A percentile compares a stretch with the other conserved stretches of the same genome.
phyloP scores from a whole-genome alignment of 2,888 invertebrate species.

The Protonemura montana region DNA sequence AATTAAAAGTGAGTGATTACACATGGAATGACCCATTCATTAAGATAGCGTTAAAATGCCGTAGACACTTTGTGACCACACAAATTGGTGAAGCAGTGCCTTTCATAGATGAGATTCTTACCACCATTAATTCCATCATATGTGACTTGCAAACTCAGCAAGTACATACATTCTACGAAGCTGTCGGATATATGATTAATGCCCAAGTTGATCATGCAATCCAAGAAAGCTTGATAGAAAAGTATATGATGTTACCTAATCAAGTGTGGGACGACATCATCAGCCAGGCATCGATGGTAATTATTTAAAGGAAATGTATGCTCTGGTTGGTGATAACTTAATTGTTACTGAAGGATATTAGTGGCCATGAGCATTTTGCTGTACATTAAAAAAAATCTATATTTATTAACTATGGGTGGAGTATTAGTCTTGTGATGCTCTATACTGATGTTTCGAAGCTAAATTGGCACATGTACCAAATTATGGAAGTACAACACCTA shows the following conservation, averaged over 20 bases:
- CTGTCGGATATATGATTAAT: constrained; percentile 98
- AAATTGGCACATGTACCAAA: too few relatives aligned
- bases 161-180: constrained; percentile 99
- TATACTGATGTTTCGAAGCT: too few relatives aligned
- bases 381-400: too few relatives aligned
- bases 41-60: constrained; percentile 98
- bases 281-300: constrained; percentile 87
- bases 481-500: too few relatives aligned
- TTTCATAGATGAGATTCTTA: constrained; percentile 98
- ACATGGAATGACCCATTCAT: too few relatives aligned
- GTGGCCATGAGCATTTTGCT: too few relatives aligned
- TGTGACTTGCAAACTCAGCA: constrained; percentile 99
- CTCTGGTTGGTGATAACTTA: too few relatives aligned
- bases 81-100: constrained; percentile 97
- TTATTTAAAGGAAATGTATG: constrained; percentile 15
- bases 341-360: too few relatives aligned
- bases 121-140: constrained; percentile 95
- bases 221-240: constrained; percentile 94
- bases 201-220: constrained; percentile 90
- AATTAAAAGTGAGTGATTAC: too few relatives aligned
- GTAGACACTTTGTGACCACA: constrained; percentile 95
- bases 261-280: constrained; percentile 99
- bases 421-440: too few relatives aligned
- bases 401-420: too few relatives aligned
- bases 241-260: constrained; percentile 97